Conservation (phyloP, 1,140 invertebrate genomes). For the Drosophila elegans region DNA sequence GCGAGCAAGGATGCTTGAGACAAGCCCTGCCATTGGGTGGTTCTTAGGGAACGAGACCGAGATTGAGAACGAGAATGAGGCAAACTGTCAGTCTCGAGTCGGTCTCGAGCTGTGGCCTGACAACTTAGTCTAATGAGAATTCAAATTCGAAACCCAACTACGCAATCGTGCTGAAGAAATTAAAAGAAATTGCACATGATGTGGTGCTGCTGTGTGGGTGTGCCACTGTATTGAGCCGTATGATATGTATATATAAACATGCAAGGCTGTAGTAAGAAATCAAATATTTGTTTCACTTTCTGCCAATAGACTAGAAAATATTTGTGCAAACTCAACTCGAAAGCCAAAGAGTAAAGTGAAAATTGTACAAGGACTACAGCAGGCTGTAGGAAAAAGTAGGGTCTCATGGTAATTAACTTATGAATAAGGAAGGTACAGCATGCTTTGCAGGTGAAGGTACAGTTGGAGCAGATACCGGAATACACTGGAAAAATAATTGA, state of each 20-base stretch:
- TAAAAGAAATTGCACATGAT: conserved; percentile 80
- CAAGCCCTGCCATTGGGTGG: conserved; percentile 10
- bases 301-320: conserved; percentile 39
- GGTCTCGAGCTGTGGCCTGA: conserved; percentile 75
- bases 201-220: conserved; percentile 28
- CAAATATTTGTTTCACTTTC: conserved; percentile 69
- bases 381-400: conserved; percentile 1
- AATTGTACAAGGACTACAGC: conserved; percentile 5
- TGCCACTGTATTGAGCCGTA: conserved; percentile 30
- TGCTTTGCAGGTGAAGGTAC: not conserved
- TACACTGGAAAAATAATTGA: too few relatives aligned
- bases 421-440: conserved; percentile 29
- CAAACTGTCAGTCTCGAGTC: conserved; percentile 64
- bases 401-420: conserved; percentile 47
- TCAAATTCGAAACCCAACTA: conserved; percentile 82
- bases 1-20: conserved; percentile 52
- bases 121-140: conserved; percentile 83
- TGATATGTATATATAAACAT: not conserved
- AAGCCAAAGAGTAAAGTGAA: conserved; percentile 15
- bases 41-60: not conserved
- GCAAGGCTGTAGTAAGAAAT: conserved; percentile 52
- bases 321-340: conserved; percentile 17
- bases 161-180: conserved; percentile 82
- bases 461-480: not conserved
- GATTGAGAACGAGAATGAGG: not conserved